Conservation (phyloP, 2,113 vertebrate species). For the Amphiprion percula region DNA sequence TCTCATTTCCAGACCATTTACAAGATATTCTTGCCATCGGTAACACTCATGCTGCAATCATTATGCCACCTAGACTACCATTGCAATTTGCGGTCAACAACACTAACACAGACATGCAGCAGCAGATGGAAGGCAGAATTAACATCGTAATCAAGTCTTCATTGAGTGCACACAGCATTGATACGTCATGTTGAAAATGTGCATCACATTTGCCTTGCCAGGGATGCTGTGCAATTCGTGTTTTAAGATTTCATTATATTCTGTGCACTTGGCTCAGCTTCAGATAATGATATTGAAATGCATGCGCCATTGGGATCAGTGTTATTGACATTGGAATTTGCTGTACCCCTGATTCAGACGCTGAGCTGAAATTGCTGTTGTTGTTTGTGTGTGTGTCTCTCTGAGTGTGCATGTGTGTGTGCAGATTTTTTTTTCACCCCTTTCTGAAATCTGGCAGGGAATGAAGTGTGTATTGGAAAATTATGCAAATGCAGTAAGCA, state of each 20-base stretch:
- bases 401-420: conserved; percentile 14
- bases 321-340: conserved; percentile 79
- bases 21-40: conserved; percentile 58
- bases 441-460: conserved; percentile 68
- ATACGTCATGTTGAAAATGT: conserved; percentile 52
- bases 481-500: conserved; percentile 72
- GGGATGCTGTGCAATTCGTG: conserved; percentile 50
- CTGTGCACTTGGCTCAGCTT: conserved; percentile 69
- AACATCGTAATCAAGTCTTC: conserved; percentile 66
- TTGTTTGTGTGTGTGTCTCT: conserved; percentile 57
- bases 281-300: conserved; percentile 82
- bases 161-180: conserved; percentile 25
- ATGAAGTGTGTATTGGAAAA: conserved; percentile 77
- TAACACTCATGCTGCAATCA: conserved; percentile 54
- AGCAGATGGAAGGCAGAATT: conserved; percentile 61
- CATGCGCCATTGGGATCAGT: conserved; percentile 77
- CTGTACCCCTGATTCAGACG: conserved; percentile 65
- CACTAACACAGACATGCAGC: conserved; percentile 35
- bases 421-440: neutral
- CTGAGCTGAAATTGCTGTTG: conserved; percentile 72
- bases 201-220: conserved; percentile 53
- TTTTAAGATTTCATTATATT: conserved; percentile 79
- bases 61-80: conserved; percentile 56
- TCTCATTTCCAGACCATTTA: conserved; percentile 77
- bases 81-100: conserved; percentile 65